Evolutionary conservation across 2,888 invertebrate species (phyloP).

Genomic region (Antitype chi): DNA sequence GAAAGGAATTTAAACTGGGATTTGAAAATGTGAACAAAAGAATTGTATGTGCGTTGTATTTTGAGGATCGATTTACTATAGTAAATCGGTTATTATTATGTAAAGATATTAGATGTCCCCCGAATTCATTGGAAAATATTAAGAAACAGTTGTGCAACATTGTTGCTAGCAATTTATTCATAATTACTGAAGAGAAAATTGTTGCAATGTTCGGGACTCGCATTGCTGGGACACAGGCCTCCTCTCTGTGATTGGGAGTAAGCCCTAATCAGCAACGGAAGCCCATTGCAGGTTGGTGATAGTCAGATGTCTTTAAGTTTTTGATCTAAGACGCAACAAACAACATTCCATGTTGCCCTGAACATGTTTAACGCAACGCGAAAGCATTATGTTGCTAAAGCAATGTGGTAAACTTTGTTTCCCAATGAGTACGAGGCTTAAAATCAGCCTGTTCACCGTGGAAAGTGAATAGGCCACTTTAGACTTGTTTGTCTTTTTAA

Average conservation of each 20-base stretch:
- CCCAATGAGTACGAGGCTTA: fast-evolving
- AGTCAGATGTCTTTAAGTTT: not conserved
- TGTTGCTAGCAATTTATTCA: not conserved
- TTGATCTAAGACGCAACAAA: not conserved
- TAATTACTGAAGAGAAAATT: not conserved
- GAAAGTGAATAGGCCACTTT: not conserved
- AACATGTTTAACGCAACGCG: not conserved
- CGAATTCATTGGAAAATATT: not conserved
- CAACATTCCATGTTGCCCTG: too few relatives aligned
- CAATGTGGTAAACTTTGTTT: not conserved
- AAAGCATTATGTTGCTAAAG: not conserved
- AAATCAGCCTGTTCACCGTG: not conserved
- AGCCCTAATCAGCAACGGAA: not conserved
- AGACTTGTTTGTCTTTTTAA: not conserved
- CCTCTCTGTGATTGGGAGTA: not conserved
- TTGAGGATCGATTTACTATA: not conserved
- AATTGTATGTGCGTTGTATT: not conserved
- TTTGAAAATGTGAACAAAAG: not conserved
- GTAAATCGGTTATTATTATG: not conserved
- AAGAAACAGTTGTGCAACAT: not conserved
- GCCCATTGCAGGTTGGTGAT: not conserved
- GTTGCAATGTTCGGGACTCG: not conserved
- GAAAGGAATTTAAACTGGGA: not conserved
- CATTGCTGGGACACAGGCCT: not conserved
- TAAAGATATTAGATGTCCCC: not conserved